These are phyloP conservation scores for Chymomyza procnemis DNA, from an alignment of 2,888 invertebrate genomes.

Conservation along the genomic window DNA sequence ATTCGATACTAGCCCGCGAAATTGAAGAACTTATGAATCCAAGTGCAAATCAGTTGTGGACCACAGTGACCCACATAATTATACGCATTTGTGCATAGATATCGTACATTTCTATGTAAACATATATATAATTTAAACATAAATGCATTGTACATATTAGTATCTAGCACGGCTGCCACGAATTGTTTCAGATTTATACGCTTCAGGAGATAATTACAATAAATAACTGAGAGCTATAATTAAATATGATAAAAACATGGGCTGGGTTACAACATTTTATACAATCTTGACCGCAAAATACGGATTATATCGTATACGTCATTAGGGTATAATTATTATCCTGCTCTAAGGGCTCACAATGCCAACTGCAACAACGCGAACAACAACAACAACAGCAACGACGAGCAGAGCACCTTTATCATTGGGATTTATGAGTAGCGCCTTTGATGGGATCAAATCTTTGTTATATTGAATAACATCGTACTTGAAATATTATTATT, in stretches of 20 bases:
- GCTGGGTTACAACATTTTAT: background rate
- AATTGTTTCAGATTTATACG: background rate
- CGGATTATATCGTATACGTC: background rate
- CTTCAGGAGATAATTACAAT: background rate
- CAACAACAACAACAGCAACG: background rate
- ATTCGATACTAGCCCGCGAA: background rate
- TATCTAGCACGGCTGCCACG: too few relatives aligned
- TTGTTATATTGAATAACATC: background rate
- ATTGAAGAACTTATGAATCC: background rate
- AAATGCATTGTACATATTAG: too few relatives aligned
- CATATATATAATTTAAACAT: background rate
- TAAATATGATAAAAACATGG: background rate
- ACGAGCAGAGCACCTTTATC: background rate
- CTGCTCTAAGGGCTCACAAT: background rate
- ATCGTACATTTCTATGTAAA: background rate
- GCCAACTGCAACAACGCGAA: background rate
- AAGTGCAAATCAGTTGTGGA: background rate
- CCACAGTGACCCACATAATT: background rate
- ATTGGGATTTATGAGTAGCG: background rate
- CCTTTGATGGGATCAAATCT: background rate
- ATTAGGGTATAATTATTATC: background rate
- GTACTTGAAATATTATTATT: conserved; percentile 43
- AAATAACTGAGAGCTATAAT: background rate
- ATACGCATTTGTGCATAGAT: background rate
- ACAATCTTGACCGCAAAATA: background rate